Evolutionary conservation across 2,797 vertebrate genomes (phyloP).

Genomic region (Rhinoraja longicauda): DNA sequence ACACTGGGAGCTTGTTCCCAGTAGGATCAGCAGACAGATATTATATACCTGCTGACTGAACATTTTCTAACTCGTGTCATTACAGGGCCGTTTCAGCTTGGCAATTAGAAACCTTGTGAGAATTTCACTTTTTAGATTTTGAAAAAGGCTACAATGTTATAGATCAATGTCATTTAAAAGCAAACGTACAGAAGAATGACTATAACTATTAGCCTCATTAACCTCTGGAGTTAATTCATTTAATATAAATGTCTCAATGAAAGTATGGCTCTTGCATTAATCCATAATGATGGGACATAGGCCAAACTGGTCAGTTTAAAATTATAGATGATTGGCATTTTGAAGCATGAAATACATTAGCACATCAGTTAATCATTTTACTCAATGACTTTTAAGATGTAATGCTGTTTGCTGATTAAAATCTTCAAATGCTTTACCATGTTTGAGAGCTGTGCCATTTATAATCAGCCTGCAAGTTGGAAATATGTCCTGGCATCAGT

Average conservation of each 20-base stretch:
- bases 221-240: conserved; percentile 34
- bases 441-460: neutral
- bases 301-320: neutral
- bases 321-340: neutral
- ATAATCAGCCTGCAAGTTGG: neutral
- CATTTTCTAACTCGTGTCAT: neutral
- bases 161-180: conserved; percentile 19
- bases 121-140: neutral
- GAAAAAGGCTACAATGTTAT: neutral
- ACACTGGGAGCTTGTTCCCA: neutral
- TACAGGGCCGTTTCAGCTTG: neutral
- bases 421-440: neutral
- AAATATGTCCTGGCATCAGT: neutral
- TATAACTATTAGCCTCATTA: conserved; percentile 24
- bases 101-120: neutral
- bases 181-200: neutral
- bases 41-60: neutral
- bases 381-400: neutral
- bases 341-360: neutral
- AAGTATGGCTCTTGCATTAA: conserved; percentile 9
- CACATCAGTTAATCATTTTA: neutral
- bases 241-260: neutral
- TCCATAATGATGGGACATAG: neutral
- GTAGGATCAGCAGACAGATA: neutral
- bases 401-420: neutral